Conservation (phyloP, 2,888 invertebrate species). For the Patella pellucida region DNA sequence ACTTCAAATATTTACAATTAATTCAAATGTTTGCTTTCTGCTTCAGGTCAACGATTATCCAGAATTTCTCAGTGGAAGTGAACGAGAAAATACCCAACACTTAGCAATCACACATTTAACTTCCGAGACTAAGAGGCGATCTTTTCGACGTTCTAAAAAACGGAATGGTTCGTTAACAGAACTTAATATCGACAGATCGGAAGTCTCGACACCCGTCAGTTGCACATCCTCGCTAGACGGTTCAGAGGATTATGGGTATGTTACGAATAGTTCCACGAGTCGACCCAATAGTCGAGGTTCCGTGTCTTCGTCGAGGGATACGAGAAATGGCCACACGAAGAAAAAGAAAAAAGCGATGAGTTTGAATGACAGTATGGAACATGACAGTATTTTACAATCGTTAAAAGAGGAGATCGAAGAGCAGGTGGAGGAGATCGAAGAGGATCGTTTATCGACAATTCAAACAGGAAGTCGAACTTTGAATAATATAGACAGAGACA, state of each 20-base stretch:
- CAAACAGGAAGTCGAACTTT: constrained; percentile 16
- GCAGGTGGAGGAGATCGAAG: constrained; percentile 49
- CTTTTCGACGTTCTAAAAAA: constrained; percentile 42
- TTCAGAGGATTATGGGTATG: constrained; percentile 54
- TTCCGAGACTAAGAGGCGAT: constrained; percentile 43
- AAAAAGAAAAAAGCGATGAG: constrained; percentile 50
- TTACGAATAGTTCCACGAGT: constrained; percentile 43
- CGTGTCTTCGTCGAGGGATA: constrained; percentile 36
- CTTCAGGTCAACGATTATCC: constrained; percentile 67
- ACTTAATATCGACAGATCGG: constrained; percentile 49
- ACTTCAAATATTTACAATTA: not conserved
- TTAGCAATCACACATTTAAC: constrained; percentile 62
- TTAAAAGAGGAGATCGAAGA: constrained; percentile 58
- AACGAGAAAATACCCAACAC: constrained; percentile 67
- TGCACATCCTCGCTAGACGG: constrained; percentile 51
- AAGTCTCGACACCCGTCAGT: constrained; percentile 56
- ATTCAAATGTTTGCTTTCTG: constrained; percentile 7
- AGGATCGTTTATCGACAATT: constrained; percentile 33
- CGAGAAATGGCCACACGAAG: constrained; percentile 41
- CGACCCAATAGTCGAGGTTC: constrained; percentile 56
- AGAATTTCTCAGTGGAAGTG: constrained; percentile 65
- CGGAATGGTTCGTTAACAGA: constrained; percentile 41
- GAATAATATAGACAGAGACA: not conserved
- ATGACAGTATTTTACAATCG: constrained; percentile 51
- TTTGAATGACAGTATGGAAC: constrained; percentile 48